Evolutionary conservation across 1,140 invertebrate genomes (phyloP), one percentile per base, ranked within the genome.

Genomic region (Meloidogyne floridensis): DNA sequence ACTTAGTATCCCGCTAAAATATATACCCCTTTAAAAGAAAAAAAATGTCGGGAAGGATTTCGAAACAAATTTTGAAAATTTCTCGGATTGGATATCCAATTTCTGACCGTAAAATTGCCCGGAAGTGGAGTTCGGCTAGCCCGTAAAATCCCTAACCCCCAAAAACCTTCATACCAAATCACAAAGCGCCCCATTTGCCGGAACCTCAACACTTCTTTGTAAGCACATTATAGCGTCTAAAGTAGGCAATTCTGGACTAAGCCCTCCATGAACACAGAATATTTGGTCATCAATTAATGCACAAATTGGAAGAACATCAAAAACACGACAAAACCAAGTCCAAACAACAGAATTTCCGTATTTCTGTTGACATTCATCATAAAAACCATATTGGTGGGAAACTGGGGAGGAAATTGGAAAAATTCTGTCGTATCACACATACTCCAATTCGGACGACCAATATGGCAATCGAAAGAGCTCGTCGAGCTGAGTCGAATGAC

Each of bases 361-460:
- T 83, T 91, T 91, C 43, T 82, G 72, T 69, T 86, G 77, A 81
- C 90, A 90, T 82, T 91, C 90, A 72, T 90, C 86, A 42, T 90
- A 90, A 75, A 91, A 91, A 2, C 91, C 90, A 81, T 91, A 91
- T 80, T 90, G 85, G 92, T 98, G 96, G 72, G 98, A 99, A 80
- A 99, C 82, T 82, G 11, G 43, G 83, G 11, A 80, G 11, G 6
- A 59, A 32, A 75, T 42, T 18, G 20, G 4, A 3, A 81, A 32
- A 81, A 32, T 32, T 32, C 32, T 2, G 32, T 32, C 32, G 2
- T 32, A 32, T 2, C 32, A 32, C 32, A 2, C 32, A 32, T 32
- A 32, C 2, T 32, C 32, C 32, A 2, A 32, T 32, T 32, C 32
- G 32, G 32, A 32, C 32, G 2, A 32, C 1, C 32, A 32, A 32